Percentiles rank a stretch among this genome's conserved stretches.
These are phyloP conservation scores for Mormoops blainvillei DNA, from an alignment of 2,113 vertebrate species.

Conservation along the genomic window DNA sequence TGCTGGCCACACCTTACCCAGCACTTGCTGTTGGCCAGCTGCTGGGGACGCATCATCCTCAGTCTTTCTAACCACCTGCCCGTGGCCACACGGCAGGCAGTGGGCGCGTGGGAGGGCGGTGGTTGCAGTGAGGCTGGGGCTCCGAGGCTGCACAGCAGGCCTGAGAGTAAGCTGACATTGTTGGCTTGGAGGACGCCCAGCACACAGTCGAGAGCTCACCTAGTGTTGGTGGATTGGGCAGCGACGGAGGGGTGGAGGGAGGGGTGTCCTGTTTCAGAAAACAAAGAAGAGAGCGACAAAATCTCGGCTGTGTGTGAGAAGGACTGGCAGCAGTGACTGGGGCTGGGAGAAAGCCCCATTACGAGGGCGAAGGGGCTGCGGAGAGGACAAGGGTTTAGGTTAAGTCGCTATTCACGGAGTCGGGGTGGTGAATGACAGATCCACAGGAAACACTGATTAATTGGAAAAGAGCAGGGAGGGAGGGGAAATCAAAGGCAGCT, in stretches of 20 bases:
- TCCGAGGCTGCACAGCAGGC: neutral
- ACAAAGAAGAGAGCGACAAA: neutral
- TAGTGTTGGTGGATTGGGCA: neutral
- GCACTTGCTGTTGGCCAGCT: neutral
- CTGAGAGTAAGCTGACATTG: neutral
- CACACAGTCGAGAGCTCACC: neutral
- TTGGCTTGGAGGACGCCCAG: neutral
- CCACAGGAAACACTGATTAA: neutral
- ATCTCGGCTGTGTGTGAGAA: neutral
- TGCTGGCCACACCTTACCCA: rapidly evolving
- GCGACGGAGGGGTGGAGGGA: neutral
- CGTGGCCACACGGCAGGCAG: neutral
- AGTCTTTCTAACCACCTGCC: neutral
- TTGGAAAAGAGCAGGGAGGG: no score
- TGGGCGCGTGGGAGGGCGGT: neutral
- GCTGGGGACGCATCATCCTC: rapidly evolving
- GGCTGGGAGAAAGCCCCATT: no score
- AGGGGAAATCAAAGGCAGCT: neutral
- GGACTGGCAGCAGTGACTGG: neutral
- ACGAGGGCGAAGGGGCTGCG: neutral
- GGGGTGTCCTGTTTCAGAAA: neutral
- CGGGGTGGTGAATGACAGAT: neutral
- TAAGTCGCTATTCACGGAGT: neutral
- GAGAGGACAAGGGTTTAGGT: neutral
- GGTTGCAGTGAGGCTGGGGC: neutral